Evolutionary conservation across 2,888 invertebrate species (phyloP), one percentile per base, ranked within the genome.

Genomic region (Brenthis daphne): DNA sequence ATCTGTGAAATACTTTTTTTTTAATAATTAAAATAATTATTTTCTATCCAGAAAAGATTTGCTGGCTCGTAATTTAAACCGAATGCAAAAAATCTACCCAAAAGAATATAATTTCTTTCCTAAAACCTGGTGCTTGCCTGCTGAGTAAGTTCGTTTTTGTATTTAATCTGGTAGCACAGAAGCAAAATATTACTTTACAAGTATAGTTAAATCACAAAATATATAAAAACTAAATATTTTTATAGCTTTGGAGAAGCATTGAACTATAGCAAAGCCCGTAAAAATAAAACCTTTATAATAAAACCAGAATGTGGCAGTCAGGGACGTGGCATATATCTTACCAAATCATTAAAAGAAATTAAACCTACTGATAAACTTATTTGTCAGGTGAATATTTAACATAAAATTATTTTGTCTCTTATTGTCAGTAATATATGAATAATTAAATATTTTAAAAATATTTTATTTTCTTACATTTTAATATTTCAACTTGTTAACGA

Each of bases 261-360:
- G 68, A 95, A 94, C 76, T 96, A 95, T 83, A 95, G 95, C 83
- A 95, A 95, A 86, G 93, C 94, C 73, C 94, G 94, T 81, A 96
- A 92, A 83, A 94, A 95, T 73, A 95, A 95, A 83, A 96, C 96
- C 0, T 98, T 96, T 80, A 98, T 98, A 71, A 94, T 98, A 72
- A 98, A 98, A 87, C 98, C 98, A 0, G 98, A 98, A 81, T 96
- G 96, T 71, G 98, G 98, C 0, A 97, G 98, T 79, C 97, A 98
- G 86, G 98, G 98, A 0, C 94, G 96, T 57, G 98, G 98, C 0
- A 98, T 98, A 77, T 96, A 96, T 84, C 91, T 98, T 56, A 97
- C 98, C 0, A 96, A 95, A 82, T 96, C 95, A 71, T 93, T 97
- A 57, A 96, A 96, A 81, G 97, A 93, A 29, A 94, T 98, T 73